These are phyloP conservation scores for Tuberolachnus salignus DNA, from an alignment of 2,888 invertebrate genomes.

Conservation along the genomic window DNA sequence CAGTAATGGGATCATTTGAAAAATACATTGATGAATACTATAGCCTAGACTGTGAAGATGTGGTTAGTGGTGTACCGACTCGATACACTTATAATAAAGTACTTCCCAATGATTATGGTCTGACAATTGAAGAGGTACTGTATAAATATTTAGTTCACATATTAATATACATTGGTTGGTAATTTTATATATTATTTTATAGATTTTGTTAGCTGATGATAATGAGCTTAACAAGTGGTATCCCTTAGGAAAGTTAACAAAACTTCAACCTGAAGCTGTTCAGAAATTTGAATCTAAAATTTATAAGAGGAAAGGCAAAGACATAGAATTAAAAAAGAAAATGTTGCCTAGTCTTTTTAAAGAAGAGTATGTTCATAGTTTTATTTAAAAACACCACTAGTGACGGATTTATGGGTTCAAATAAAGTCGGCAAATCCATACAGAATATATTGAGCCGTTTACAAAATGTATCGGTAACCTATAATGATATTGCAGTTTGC, in stretches of 20 bases:
- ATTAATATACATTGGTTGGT: conserved; percentile 4
- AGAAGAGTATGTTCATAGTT: conserved; percentile 53
- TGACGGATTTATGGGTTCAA: too few species aligned
- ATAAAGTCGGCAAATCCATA: too few species aligned
- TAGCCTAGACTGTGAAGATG: conserved; percentile 92
- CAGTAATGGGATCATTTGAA: conserved; percentile 76
- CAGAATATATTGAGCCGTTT: too few species aligned
- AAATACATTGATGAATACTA: conserved; percentile 95
- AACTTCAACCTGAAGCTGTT: conserved; percentile 75
- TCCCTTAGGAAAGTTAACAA: conserved; percentile 85
- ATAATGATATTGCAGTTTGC: too few species aligned
- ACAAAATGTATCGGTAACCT: too few species aligned
- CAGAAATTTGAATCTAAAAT: conserved; percentile 81
- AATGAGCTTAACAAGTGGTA: conserved; percentile 95
- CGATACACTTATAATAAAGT: conserved; percentile 92
- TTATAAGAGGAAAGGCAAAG: conserved; percentile 76
- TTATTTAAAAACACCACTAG: too few species aligned
- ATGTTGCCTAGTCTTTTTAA: conserved; percentile 79
- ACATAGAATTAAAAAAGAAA: conserved; percentile 77
- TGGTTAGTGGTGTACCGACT: conserved; percentile 89
- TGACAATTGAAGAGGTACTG: conserved; percentile 85
- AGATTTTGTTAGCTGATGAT: conserved; percentile 91
- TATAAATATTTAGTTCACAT: background rate
- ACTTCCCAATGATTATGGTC: conserved; percentile 87
- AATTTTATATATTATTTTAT: conserved; percentile 60